These are phyloP conservation scores for Dasysyrphus tricinctus DNA, from an alignment of 2,888 invertebrate genomes.

Conservation along the genomic window DNA sequence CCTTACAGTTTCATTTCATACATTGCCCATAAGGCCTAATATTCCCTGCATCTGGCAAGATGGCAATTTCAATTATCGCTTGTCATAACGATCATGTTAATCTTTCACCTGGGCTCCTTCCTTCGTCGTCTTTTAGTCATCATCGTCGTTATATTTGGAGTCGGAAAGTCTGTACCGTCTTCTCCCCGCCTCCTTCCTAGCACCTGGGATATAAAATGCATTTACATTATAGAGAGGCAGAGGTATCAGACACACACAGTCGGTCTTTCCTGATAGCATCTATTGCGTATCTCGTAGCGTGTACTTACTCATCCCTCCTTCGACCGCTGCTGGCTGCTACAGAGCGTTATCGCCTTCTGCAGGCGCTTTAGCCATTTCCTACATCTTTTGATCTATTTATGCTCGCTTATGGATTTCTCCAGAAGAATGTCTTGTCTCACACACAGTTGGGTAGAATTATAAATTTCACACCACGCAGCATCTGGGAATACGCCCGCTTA, in stretches of 20 bases:
- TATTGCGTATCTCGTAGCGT: conserved; percentile 13
- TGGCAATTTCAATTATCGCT: conserved; percentile 72
- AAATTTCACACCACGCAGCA: conserved; percentile 63
- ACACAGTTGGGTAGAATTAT: conserved; percentile 36
- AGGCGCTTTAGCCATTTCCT: conserved; percentile 34
- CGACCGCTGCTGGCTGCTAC: background rate
- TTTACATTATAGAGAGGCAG: background rate
- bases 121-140: background rate
- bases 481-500: conserved; percentile 56
- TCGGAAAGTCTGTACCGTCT: background rate
- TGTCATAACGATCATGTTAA: conserved; percentile 74
- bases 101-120: conserved; percentile 35
- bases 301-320: background rate
- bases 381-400: conserved; percentile 64
- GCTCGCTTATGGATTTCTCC: conserved; percentile 20
- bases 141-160: background rate
- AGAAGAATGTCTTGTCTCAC: conserved; percentile 10
- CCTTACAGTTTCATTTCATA: conserved; percentile 49
- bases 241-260: conserved; percentile 20
- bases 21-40: background rate
- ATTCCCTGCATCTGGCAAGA: conserved; percentile 37
- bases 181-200: background rate
- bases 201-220: conserved; percentile 15
- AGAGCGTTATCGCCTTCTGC: background rate
- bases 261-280: conserved; percentile 13